Conservation (phyloP, 2,797 vertebrate species). For the Sylvilagus floridanus region DNA sequence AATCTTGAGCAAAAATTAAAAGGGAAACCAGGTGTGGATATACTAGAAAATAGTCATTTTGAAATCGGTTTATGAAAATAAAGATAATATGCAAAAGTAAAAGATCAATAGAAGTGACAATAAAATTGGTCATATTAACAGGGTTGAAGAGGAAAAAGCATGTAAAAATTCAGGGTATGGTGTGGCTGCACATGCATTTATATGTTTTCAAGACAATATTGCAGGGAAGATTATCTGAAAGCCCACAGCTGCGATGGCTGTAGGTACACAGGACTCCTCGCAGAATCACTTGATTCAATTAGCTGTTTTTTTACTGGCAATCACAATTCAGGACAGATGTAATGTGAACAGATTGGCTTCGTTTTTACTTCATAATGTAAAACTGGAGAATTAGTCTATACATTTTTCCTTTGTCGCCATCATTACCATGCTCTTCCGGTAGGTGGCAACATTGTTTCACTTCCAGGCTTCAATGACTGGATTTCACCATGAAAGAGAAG, state of each 20-base stretch:
- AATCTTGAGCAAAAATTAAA: constrained; percentile 46
- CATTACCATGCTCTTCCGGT: constrained; percentile 26
- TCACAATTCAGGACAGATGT: background rate
- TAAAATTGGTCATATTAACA: background rate
- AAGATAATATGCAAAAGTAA: constrained; percentile 32
- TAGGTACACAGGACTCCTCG: background rate
- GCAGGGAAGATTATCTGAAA: background rate
- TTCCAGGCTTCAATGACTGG: background rate
- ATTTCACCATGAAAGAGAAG: background rate
- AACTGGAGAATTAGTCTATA: background rate
- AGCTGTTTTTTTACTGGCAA: background rate
- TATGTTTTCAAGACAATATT: constrained; percentile 7
- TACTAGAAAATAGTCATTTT: constrained; percentile 25
- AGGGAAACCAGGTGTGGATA: background rate
- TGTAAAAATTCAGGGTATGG: background rate
- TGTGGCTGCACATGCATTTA: background rate
- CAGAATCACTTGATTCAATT: background rate
- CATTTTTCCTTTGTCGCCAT: background rate
- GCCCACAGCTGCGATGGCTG: background rate
- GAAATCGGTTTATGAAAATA: background rate
- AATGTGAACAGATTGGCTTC: background rate
- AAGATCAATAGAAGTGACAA: background rate
- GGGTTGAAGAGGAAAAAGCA: background rate
- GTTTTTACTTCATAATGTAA: constrained; percentile 48
- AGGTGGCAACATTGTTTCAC: constrained; percentile 79